Percentiles rank a stretch among this genome's conserved stretches.
Evolutionary conservation across 2,888 invertebrate species (phyloP).

Genomic region (Drosophila infuscata): DNA sequence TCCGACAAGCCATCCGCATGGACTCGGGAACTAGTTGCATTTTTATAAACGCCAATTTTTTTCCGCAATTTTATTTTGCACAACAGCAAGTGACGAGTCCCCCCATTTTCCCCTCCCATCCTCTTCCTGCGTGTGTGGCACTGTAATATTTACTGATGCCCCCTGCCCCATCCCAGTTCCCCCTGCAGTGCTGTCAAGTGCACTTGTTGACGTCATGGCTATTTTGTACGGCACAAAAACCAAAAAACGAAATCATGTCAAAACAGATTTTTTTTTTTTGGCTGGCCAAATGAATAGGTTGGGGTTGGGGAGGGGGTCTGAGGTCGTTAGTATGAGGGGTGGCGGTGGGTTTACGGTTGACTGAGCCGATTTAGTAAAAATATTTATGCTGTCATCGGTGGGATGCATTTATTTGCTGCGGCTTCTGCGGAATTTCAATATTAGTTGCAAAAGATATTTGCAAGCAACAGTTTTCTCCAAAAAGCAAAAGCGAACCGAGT

Average conservation of each 20-base stretch:
- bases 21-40: constrained; percentile 71
- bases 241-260: constrained; percentile 67
- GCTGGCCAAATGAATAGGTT: background rate
- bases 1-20: constrained; percentile 37
- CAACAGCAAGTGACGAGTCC: constrained; percentile 9
- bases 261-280: constrained; percentile 61
- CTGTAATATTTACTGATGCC: constrained; percentile 71
- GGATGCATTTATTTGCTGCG: constrained; percentile 62
- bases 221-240: constrained; percentile 66
- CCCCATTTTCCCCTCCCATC: background rate
- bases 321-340: background rate
- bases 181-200: constrained; percentile 72
- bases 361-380: constrained; percentile 77
- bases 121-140: constrained; percentile 57
- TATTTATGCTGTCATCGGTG: constrained; percentile 57
- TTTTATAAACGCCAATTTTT: constrained; percentile 68
- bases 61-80: constrained; percentile 50
- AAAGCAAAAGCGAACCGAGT: background rate
- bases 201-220: constrained; percentile 79
- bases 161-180: background rate
- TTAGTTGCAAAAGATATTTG: constrained; percentile 69
- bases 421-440: constrained; percentile 72
- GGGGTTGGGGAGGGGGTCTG: no score
- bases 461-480: constrained; percentile 46
- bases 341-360: constrained; percentile 27